Evolutionary conservation across 2,113 vertebrate genomes (phyloP), one percentile per base, ranked within the genome.

Genomic region (Tachuris rubrigastra): DNA sequence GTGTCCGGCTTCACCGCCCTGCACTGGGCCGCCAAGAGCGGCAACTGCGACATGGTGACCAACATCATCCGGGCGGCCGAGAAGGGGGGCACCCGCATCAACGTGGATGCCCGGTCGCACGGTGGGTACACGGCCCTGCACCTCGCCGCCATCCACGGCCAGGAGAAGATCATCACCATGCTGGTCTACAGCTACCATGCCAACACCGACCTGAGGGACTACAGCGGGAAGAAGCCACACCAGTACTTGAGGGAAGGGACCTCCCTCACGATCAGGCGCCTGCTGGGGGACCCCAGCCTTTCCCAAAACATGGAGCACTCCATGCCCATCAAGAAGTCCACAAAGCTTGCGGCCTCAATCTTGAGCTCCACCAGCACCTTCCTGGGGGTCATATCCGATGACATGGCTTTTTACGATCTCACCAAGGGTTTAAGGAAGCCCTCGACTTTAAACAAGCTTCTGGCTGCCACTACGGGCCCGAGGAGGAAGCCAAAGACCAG

Each of bases 21-120:
- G 66, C 99, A 99, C 93, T 99, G 99, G 99, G 99, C 98, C 0
- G 99, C 98, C 77, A 99, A 99, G 91, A 98, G 93, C 4, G 99
- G 99, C 6, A 98, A 99, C 97, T 95, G 93, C 1, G 97, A 98
- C 6, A 99, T 99, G 98, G 96, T 99, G 46, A 86, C 93, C 5
- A 98, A 96, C 44, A 97, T 99, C 39, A 97, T 99, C 23, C 97
- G 98, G 5, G 72, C 97, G 6, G 98, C 98, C 2, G 96, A 90
- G 83, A 68, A 97, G 8, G 94, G 83, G 5, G 98, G 98, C 1
- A 39, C 93, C 1, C 97, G 59, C 0, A 12, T 99, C 14, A 97
- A 99, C 22, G 84, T 99, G 58, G 98, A 99, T 11, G 96, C 96
- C 25, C 98, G 98, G 89, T 98, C 99, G 0, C 97, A 98, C 1